Evolutionary conservation across 2,797 vertebrate genomes (phyloP).

Genomic region (Momotus momota): DNA sequence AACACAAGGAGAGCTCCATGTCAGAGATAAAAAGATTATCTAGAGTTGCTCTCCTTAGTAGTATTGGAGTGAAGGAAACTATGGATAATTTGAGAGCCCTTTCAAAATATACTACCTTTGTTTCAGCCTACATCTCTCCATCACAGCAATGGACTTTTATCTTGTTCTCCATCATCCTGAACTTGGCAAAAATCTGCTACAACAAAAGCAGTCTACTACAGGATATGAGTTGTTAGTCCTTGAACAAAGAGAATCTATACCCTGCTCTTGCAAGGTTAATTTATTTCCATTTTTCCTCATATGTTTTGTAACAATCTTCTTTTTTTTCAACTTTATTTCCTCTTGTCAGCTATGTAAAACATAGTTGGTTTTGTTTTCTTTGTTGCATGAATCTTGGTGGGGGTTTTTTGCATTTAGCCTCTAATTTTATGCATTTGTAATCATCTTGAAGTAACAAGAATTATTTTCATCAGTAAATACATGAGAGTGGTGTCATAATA

Average conservation of each 20-base stretch:
- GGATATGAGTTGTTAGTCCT: neutral
- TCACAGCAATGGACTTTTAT: neutral
- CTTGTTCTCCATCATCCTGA: neutral
- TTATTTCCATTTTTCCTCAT: neutral
- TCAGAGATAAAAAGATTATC: neutral
- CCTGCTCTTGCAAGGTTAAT: neutral
- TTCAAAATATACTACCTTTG: neutral
- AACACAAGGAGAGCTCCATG: neutral
- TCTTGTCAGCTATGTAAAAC: neutral
- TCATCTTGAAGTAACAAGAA: neutral
- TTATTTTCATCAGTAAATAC: neutral
- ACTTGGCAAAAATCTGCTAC: neutral
- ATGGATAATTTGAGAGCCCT: neutral
- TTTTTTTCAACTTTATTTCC: neutral
- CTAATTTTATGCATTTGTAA: neutral
- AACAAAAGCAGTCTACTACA: neutral
- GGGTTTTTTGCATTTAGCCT: neutral
- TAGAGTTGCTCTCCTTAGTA: neutral
- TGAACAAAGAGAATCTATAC: neutral
- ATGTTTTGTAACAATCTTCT: neutral
- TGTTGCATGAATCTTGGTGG: neutral
- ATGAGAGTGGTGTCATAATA: neutral
- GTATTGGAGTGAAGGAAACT: neutral
- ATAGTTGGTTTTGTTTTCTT: neutral
- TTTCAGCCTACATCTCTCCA: neutral